Evolutionary conservation across 2,797 vertebrate genomes (phyloP).

Genomic region (Schizothorax lantsangensis): DNA sequence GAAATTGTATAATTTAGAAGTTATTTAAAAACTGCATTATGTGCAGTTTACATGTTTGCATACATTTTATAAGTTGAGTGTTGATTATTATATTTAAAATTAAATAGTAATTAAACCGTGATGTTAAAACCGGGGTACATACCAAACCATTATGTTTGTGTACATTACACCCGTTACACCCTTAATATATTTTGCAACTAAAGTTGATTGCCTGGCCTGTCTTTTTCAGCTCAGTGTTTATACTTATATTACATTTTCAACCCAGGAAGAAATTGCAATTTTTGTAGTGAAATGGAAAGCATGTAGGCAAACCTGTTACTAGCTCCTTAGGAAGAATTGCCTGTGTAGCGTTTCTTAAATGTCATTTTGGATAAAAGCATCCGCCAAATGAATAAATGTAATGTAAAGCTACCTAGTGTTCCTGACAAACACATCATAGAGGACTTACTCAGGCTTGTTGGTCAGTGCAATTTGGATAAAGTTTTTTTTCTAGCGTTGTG

Average conservation of each 20-base stretch:
- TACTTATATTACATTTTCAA: background rate
- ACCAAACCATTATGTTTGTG: too few relatives aligned
- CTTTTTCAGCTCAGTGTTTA: background rate
- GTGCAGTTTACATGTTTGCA: too few relatives aligned
- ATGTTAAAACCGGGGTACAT: too few relatives aligned
- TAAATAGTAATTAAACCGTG: too few relatives aligned
- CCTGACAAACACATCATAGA: constrained; percentile 23
- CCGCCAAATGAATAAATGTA: background rate
- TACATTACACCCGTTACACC: background rate
- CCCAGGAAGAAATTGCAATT: background rate
- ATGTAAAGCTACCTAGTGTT: background rate
- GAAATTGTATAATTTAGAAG: too few relatives aligned
- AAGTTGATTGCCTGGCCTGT: too few relatives aligned
- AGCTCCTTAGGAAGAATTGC: background rate
- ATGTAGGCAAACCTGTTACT: background rate
- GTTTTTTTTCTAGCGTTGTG: constrained; percentile 51
- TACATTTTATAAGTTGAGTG: too few relatives aligned
- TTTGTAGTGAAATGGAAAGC: background rate
- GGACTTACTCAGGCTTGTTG: constrained; percentile 35
- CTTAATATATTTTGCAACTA: background rate
- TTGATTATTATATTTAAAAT: too few relatives aligned
- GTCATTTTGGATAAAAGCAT: background rate
- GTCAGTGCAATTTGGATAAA: constrained; percentile 64
- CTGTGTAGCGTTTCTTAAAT: background rate
- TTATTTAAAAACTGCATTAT: too few relatives aligned